A percentile compares a stretch with the other conserved stretches of the same genome.
Evolutionary conservation across 2,797 vertebrate species (phyloP).

Genomic region (Lindbergichthys nudifrons): DNA sequence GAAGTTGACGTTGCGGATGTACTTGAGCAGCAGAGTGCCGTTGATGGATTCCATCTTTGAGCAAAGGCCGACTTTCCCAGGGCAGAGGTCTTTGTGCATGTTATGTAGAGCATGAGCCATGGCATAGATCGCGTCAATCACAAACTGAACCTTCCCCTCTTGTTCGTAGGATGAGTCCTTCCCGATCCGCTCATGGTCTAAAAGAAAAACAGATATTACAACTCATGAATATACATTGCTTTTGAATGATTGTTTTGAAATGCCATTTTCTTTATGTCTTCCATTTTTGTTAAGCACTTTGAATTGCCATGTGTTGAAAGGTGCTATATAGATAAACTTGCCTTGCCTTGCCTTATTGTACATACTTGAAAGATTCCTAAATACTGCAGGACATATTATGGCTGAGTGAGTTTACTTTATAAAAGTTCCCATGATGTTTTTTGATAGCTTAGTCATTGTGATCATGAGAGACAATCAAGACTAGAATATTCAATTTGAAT

Average conservation of each 20-base stretch:
- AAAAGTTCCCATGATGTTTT: background rate
- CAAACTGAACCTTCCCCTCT: conserved; percentile 96
- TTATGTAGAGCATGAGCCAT: conserved; percentile 96
- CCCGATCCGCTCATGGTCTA: conserved; percentile 94
- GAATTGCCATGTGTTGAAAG: too few relatives aligned
- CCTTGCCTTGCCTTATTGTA: too few relatives aligned
- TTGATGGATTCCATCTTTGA: conserved; percentile 92
- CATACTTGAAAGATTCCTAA: too few relatives aligned
- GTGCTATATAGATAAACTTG: too few relatives aligned
- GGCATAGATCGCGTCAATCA: conserved; percentile 93
- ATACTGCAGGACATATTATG: background rate
- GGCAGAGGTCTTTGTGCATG: conserved; percentile 94
- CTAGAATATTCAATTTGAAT: conserved; percentile 30
- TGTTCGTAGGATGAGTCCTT: conserved; percentile 94
- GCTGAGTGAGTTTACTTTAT: background rate
- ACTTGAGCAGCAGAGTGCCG: conserved; percentile 92
- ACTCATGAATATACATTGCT: background rate
- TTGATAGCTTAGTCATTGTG: background rate
- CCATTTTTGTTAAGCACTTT: too few relatives aligned
- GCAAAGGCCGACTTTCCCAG: conserved; percentile 91
- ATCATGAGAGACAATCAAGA: conserved; percentile 6
- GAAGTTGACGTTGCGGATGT: conserved; percentile 95
- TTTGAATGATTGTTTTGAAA: too few relatives aligned
- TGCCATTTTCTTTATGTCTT: too few relatives aligned
- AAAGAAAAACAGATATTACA: conserved; percentile 26